A percentile compares a stretch with the other conserved stretches of the same genome.
Evolutionary conservation across 2,113 vertebrate genomes (phyloP).

Genomic region (Pampusana beccarii): DNA sequence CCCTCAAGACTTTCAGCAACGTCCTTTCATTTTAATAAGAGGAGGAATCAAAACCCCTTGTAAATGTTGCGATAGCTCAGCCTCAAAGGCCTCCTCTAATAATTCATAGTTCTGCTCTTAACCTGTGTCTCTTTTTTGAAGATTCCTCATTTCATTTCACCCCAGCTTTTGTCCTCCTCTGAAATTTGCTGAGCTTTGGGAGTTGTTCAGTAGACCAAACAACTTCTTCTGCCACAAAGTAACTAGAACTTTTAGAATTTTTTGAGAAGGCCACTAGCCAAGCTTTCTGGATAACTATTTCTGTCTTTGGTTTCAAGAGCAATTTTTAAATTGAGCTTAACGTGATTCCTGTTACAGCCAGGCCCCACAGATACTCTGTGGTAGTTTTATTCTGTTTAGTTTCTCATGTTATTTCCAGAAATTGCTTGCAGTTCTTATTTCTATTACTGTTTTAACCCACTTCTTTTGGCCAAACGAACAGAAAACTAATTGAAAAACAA

Average conservation of each 20-base stretch:
- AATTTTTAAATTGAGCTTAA: not conserved
- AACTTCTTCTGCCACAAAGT: not conserved
- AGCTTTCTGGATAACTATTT: not conserved
- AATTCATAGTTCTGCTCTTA: not conserved
- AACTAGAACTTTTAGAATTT: not conserved
- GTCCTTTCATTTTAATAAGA: not conserved
- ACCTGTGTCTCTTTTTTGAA: not conserved
- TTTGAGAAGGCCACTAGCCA: not conserved
- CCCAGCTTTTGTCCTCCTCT: not conserved
- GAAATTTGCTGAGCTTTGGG: not conserved
- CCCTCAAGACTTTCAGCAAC: not conserved
- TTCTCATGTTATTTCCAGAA: not conserved
- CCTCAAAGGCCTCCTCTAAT: not conserved
- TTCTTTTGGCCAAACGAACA: not conserved
- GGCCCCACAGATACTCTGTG: not conserved
- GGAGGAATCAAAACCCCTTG: not conserved
- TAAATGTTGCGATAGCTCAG: not conserved
- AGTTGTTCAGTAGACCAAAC: not conserved
- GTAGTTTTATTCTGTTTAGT: not conserved
- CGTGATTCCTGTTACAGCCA: not conserved
- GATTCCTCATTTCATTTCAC: not conserved
- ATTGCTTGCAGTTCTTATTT: not conserved
- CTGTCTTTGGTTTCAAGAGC: not conserved
- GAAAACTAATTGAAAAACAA: not conserved
- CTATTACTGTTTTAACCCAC: not conserved